These are phyloP conservation scores for Leptogaster cylindrica DNA, from an alignment of 2,888 invertebrate genomes.

Conservation along the genomic window DNA sequence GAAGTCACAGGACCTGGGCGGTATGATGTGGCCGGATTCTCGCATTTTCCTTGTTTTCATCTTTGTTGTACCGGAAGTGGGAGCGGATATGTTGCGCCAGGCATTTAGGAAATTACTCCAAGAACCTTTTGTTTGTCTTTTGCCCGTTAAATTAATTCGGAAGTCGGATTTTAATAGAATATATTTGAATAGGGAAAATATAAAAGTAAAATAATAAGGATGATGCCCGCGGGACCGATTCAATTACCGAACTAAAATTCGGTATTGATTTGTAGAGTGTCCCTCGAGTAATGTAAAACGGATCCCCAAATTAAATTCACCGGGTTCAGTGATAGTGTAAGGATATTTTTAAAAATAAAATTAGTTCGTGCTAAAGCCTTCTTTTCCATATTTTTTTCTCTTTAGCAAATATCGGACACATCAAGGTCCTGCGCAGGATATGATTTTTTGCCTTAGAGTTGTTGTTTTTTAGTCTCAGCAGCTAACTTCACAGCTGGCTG, in stretches of 20 bases:
- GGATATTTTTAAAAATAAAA: no score
- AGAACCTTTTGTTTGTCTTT: slow-evolving; percentile 35
- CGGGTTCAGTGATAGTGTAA: no score
- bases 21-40: not conserved
- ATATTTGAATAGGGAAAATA: slow-evolving; percentile 7
- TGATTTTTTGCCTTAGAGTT: no score
- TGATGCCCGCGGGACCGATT: slow-evolving; percentile 17
- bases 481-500: no score
- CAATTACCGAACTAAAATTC: slow-evolving; percentile 19
- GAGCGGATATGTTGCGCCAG: slow-evolving; percentile 34
- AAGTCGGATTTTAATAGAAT: slow-evolving; percentile 38
- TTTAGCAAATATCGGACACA: no score
- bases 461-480: no score
- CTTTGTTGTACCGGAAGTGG: not conserved
- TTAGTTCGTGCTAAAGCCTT: no score
- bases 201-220: slow-evolving; percentile 12
- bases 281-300: no score
- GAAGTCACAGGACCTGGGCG: not conserved
- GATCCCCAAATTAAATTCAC: no score
- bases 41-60: not conserved
- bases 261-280: no score
- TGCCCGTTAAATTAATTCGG: slow-evolving; percentile 39
- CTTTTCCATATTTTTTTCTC: no score
- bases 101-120: slow-evolving; percentile 38
- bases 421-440: no score